phyloP scores from a whole-genome alignment of 1,140 invertebrate genomes.

The Aethina tumida region DNA sequence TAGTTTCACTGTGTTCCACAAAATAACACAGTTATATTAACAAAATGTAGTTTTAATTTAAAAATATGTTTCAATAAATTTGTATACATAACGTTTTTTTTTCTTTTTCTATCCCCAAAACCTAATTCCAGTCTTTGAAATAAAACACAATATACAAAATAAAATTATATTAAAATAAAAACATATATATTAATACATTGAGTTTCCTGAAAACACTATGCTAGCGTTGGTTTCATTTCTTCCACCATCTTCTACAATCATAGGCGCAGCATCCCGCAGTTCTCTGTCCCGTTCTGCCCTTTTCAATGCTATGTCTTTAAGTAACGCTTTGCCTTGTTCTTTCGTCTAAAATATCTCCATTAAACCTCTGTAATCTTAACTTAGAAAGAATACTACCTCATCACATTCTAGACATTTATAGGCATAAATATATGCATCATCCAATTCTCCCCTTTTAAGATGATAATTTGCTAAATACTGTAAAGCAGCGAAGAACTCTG shows the following conservation, averaged over 20 bases:
- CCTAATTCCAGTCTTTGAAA: too few relatives aligned
- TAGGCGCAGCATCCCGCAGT: too few relatives aligned
- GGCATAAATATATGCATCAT: conserved; percentile 82
- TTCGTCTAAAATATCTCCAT: conserved; percentile 53
- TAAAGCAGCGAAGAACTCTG: conserved; percentile 74
- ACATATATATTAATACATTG: too few relatives aligned
- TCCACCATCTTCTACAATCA: not conserved
- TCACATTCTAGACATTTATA: conserved; percentile 86
- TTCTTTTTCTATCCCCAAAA: conserved; percentile 3
- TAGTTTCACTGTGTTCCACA: conserved; percentile 20
- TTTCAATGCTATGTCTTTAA: conserved; percentile 69
- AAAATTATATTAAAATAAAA: too few relatives aligned
- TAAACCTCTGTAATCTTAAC: not conserved
- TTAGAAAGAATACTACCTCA: conserved; percentile 40
- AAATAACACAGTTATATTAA: conserved; percentile 14
- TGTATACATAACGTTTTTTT: conserved; percentile 23
- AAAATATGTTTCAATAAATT: conserved; percentile 34
- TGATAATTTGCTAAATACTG: conserved; percentile 87
- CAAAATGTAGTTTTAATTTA: conserved; percentile 28
- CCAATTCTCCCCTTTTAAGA: conserved; percentile 66
- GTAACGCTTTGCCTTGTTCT: conserved; percentile 80
- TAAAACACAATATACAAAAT: too few relatives aligned
- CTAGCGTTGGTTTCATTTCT: too few relatives aligned
- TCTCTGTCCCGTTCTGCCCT: conserved; percentile 41
- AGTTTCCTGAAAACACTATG: too few relatives aligned